A percentile compares a stretch with the other conserved stretches of the same genome.
Conservation (phyloP, 2,797 vertebrate genomes). For the Lepus townsendii region DNA sequence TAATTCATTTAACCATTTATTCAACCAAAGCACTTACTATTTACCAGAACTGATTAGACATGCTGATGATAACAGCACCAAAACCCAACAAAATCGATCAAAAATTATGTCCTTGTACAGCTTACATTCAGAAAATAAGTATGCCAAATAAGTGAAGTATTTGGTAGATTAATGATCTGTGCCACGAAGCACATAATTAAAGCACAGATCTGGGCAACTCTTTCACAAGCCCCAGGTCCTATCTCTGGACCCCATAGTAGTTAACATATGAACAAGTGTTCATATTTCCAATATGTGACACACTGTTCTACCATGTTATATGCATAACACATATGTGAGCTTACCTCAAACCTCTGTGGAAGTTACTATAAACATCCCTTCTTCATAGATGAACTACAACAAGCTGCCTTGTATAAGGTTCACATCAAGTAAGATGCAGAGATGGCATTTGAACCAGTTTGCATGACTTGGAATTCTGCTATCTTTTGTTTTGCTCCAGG, state of each 20-base stretch:
- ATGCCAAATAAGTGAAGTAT: neutral
- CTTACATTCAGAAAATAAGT: neutral
- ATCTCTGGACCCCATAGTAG: neutral
- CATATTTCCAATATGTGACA: no score
- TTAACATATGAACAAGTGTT: neutral
- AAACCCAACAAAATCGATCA: neutral
- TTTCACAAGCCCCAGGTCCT: neutral
- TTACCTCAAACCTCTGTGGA: neutral
- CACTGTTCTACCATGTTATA: neutral
- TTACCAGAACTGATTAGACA: neutral
- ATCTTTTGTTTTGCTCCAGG: neutral
- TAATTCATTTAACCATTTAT: neutral
- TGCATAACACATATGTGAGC: neutral
- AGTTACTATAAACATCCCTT: neutral
- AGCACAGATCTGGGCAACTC: neutral
- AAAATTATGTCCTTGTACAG: neutral
- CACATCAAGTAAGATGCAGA: neutral
- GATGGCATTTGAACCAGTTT: neutral
- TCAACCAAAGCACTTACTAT: neutral
- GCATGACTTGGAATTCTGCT: neutral
- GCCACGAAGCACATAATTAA: neutral
- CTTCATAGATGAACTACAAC: neutral
- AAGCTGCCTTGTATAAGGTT: neutral
- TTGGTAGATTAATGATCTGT: neutral
- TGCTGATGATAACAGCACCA: neutral